Evolutionary conservation across 2,113 vertebrate species (phyloP), one percentile per base, ranked within the genome.

Genomic region (Oreochromis spilurus): DNA sequence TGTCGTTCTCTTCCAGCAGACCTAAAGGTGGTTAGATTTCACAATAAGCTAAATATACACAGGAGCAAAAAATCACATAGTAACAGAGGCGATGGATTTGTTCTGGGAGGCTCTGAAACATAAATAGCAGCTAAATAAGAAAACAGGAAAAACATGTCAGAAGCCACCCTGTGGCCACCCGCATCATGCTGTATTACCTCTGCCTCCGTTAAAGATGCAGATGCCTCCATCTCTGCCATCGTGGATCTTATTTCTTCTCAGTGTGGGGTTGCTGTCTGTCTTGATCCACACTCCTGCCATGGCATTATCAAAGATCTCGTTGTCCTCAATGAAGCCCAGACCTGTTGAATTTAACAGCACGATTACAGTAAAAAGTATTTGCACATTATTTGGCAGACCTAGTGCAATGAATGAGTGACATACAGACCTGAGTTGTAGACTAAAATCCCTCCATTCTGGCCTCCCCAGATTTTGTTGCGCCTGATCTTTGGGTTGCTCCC

Each of bases 231-330:
- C 99, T 96, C 99, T 96, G 90, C 99, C 99, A 88, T 99, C 99
- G 21, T 99, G 99, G 92, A 99, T 99, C 97, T 99, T 99, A 91
- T 99, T 99, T 96, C 99, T 97, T 94, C 98, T 96, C 95, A 99
- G 96, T 36, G 99, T 99, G 93, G 99, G 99, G 96, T 99, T 99
- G 96, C 99, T 99, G 94, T 99, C 99, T 48, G 99, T 99, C 94
- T 99, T 99, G 96, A 99, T 99, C 99, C 98, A 99, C 80, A 99
- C 99, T 48, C 99, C 99, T 78, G 99, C 99, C 99, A 99, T 99
- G 90, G 99, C 98, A 86, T 99, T 99, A 95, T 99, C 99, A 94
- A 99, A 99, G 93, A 99, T 99, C 96, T 99, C 99, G 94, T 99
- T 99, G 96, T 99, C 99, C 96, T 99, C 99, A 91, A 99, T 99